These are phyloP conservation scores for Aethina tumida DNA, from an alignment of 1,140 invertebrate genomes.

Conservation along the genomic window DNA sequence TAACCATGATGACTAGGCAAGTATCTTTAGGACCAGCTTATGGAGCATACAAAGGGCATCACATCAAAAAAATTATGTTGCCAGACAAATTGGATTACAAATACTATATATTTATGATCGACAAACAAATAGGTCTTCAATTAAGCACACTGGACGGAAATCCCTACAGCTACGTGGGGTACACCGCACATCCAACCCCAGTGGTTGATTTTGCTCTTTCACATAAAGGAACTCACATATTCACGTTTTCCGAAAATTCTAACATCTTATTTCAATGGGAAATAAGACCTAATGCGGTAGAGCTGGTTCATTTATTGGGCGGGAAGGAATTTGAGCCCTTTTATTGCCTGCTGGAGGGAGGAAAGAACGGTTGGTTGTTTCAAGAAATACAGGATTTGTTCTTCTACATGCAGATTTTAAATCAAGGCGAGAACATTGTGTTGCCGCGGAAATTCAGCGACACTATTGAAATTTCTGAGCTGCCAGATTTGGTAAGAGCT, in stretches of 20 bases:
- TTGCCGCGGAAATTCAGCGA: conserved; percentile 44
- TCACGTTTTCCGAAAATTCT: conserved; percentile 48
- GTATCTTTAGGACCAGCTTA: conserved; percentile 56
- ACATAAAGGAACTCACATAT: conserved; percentile 40
- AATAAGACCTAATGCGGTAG: conserved; percentile 46
- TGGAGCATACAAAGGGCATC: conserved; percentile 37
- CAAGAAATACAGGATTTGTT: conserved; percentile 60
- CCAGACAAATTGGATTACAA: conserved; percentile 28
- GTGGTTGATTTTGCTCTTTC: conserved; percentile 33
- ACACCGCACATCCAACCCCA: conserved; percentile 53
- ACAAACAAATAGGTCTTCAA: conserved; percentile 56
- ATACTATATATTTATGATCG: conserved; percentile 44
- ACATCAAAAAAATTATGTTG: conserved; percentile 44
- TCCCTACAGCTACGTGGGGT: conserved; percentile 55
- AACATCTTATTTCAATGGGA: conserved; percentile 48
- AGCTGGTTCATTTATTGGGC: conserved; percentile 40
- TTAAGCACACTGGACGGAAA: conserved; percentile 61
- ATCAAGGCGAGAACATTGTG: conserved; percentile 55
- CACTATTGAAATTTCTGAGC: conserved; percentile 48
- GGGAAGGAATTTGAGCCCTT: conserved; percentile 46
- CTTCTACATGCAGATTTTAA: conserved; percentile 61
- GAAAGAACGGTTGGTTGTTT: conserved; percentile 51
- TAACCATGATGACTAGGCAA: conserved; percentile 49
- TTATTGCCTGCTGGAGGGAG: conserved; percentile 46
- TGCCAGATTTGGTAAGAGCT: conserved; percentile 62